Evolutionary conservation across 1,140 invertebrate genomes (phyloP), one percentile per base, ranked within the genome.

Genomic region (Leptinotarsa undecemlineata): DNA sequence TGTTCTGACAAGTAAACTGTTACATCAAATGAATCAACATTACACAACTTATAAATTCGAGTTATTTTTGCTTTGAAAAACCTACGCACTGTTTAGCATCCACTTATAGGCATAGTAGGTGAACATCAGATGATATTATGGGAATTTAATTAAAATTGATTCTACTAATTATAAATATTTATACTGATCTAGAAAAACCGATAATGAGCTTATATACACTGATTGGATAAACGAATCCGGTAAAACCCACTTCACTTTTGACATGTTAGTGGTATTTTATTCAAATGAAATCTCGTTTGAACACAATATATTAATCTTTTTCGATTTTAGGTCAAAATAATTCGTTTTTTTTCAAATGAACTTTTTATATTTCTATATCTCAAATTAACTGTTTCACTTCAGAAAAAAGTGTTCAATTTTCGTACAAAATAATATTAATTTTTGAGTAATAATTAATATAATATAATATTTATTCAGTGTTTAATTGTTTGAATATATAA

Each of bases 81-180:
- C 51, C 51, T 57, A 57, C 51, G 17, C 51, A 57, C 51, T 15
- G 15, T 17, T 57, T 57, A 57, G n/a, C 51, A 57, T 57, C 17
- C 15, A 57, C 51, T 57, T 57, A 57, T n/a, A 57, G 51, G 51
- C 14, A 57, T 57, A 57, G 51, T 57, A 57, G 51, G 51, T 57
- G 51, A 57, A 57, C 51, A 57, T 2, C 51, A 57, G 51, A 57
- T 17, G 51, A 57, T 57, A n/a, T n/a, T 57, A 19, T 57, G 51
- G 2, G 51, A 57, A n/a, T 57, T 57, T 17, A 57, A 19, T 57
- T 42, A 42, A 57, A n/a, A 57, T 57, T 57, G 4, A 57, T 42
- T 42, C 33, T 13, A 19, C 15, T 57, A 3, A 57, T 57, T 14
- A 57, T 57, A 57, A 57, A 57, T 57, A 57, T 57, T 57, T 57